Conservation (phyloP, 2,888 invertebrate species). For the Sipunculus nudus region DNA sequence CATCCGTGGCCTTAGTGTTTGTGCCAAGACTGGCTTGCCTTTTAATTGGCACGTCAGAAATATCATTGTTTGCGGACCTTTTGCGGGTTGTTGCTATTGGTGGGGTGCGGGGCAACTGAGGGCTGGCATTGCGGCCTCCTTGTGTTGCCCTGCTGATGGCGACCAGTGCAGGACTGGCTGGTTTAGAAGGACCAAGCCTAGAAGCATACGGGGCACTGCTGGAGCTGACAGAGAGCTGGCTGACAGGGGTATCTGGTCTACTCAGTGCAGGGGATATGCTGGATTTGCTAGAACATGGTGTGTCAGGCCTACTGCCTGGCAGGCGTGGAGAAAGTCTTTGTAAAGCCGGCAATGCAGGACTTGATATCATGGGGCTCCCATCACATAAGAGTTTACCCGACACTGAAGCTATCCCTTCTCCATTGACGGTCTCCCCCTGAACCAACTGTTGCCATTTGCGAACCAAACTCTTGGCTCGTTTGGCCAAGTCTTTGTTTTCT, state of each 20-base stretch:
- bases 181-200: not conserved
- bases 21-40: no score
- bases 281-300: conserved; percentile 28
- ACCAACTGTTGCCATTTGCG: conserved; percentile 92
- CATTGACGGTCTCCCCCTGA: conserved; percentile 33
- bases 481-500: conserved; percentile 83
- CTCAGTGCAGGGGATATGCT: conserved; percentile 32
- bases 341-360: conserved; percentile 8
- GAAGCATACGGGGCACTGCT: not conserved
- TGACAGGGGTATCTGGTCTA: conserved; percentile 35
- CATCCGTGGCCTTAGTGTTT: no score
- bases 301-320: conserved; percentile 43
- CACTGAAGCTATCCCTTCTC: conserved; percentile 51
- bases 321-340: conserved; percentile 43
- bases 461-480: conserved; percentile 89
- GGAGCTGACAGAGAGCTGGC: no score
- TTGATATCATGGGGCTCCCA: not conserved
- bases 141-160: not conserved
- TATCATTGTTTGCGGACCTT: no score
- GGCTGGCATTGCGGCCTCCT: not conserved
- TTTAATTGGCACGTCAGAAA: no score
- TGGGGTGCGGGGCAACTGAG: no score
- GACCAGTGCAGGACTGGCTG: not conserved
- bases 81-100: no score
- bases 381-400: not conserved